Evolutionary conservation across 2,888 invertebrate genomes (phyloP), one percentile per base, ranked within the genome.

Genomic region (Leistus spinibarbis): DNA sequence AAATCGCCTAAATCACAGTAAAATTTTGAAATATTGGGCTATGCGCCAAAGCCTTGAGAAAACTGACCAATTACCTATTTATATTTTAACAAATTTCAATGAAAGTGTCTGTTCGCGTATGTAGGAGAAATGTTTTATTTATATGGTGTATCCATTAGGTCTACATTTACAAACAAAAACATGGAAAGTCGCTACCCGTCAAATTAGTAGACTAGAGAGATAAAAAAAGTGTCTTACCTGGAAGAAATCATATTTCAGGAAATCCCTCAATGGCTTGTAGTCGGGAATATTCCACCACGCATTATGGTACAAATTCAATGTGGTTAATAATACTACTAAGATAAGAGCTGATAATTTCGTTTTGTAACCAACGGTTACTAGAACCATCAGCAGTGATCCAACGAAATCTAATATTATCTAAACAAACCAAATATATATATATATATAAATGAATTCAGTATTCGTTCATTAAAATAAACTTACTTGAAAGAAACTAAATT

Each of bases 231-330:
- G 65, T 82, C 83, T 87, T 86, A 96, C 96, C 92, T 99, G 99
- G 94, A 99, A 99, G 90, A 99, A 99, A 88, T 99, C 99, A 84
- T 99, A 99, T 90, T 99, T 99, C 80, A 99, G 92, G 89, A 99
- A 99, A 88, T 99, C 99, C 85, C 99, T 90, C 80, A 99, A 92
- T 71, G 98, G 98, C 83, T 97, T 97, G 86, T 97, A 95, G 5
- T 94, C 90, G 2, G 98, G 97, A 84, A 99, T 93, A 81, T 91
- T 90, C 99, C 99, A 99, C 96, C 97, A 99, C 79, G 97, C 96
- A 86, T 99, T 99, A 87, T 98, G 95, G 86, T 98, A 99, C 80
- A 99, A 90, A 87, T 99, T 99, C 81, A 99, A 91, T 63, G 92
- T 88, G 2, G 93, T 89, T 69, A 99, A 90, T 86, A 99, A 92